Evolutionary conservation across 2,888 invertebrate species (phyloP), one percentile per base, ranked within the genome.

Genomic region (Lasioglossum zephyrum): DNA sequence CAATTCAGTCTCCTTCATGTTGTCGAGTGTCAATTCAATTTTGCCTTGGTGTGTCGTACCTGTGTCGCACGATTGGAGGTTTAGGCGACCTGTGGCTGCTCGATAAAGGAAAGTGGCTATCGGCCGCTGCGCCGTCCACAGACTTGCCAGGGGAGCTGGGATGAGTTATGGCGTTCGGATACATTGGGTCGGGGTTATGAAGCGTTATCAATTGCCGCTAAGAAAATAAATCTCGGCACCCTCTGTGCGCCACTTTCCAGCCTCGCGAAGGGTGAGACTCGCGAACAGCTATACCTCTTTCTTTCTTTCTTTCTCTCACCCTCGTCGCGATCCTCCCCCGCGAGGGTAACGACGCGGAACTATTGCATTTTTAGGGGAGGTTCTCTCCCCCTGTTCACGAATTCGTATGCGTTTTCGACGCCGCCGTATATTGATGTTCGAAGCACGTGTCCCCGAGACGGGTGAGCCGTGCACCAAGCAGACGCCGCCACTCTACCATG

Each of bases 281-380:
- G 73, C 41, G 77, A 82, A 66, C 79, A 77, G 39, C 39, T 69
- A 39, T 69, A n/a, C 22, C 53, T n/a, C 60, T 60, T 31, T 16
- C 31, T 63, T 6, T 9, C n/a, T n/a, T n/a, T n/a, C 6, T 31
- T 31, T 31, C 4, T 31, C 4, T 31, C 31, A 6, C 31, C 31
- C 26, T 16, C 63, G 63, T 0, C 16, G 63, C 36, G 44, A 57
- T 57, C 57, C 31, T 16, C 63, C 31, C 75, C 60, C 66, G 41
- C 31, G 66, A 73, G 84, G 26, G 84, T 90, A 91, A 91, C 91
- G 91, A 90, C 77, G 91, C 82, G 87, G 88, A 90, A 91, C 91
- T 87, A 89, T 91, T 85, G 87, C 90, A 82, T 91, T 91, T 90
- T 75, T 41, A 22, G 66, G 86, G 81, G 87, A 86, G 84, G 78